Conservation (phyloP, 2,888 invertebrate species). For the Dryococelus australis region DNA sequence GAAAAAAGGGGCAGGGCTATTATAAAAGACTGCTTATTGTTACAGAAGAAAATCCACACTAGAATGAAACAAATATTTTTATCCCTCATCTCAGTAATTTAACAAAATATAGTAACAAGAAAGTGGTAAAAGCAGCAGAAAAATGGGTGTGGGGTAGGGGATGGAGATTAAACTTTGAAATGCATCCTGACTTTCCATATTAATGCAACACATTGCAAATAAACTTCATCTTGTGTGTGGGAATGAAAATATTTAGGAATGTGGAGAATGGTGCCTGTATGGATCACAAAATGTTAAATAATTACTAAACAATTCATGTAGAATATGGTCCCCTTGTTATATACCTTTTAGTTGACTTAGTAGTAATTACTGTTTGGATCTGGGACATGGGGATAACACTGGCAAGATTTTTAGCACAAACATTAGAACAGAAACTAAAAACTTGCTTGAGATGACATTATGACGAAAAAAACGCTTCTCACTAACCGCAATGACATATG, state of each 20-base stretch:
- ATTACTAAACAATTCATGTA: background rate
- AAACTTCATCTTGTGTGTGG: background rate
- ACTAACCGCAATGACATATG: conserved; percentile 23
- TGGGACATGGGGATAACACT: background rate
- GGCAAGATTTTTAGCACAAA: background rate
- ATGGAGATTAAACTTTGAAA: background rate
- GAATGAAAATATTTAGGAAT: conserved; percentile 16
- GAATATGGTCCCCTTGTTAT: background rate
- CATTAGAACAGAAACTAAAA: background rate
- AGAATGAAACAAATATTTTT: background rate
- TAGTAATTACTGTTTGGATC: background rate
- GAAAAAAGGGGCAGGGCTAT: background rate
- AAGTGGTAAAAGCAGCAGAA: background rate
- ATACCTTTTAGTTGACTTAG: background rate
- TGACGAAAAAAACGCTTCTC: conserved; percentile 26
- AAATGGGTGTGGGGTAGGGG: background rate
- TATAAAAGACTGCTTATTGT: background rate
- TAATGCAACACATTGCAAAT: background rate
- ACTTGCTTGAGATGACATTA: conserved; percentile 24
- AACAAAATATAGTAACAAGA: background rate
- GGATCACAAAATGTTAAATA: background rate
- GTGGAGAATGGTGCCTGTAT: background rate
- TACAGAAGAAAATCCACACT: background rate
- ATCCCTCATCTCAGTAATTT: background rate
- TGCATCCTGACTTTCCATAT: background rate